A percentile compares a stretch with the other conserved stretches of the same genome.
phyloP scores from a whole-genome alignment of 1,140 invertebrate species.

The Catajapyx aquilonaris region DNA sequence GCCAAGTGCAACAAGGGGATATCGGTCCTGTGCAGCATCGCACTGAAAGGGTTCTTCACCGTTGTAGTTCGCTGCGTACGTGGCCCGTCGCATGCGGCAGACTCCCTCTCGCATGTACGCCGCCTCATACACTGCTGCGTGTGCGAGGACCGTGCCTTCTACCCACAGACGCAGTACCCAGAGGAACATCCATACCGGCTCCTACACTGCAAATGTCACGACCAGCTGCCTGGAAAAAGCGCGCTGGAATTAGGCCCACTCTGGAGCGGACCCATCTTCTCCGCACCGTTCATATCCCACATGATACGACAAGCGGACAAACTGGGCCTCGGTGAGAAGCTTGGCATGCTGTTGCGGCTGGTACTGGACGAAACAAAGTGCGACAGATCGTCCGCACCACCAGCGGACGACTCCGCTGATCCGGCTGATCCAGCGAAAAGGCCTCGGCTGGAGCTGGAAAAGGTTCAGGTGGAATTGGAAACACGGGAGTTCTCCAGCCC shows the following conservation, averaged over 20 bases:
- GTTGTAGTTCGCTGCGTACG: conserved; percentile 15
- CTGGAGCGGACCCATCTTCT: conserved; percentile 7
- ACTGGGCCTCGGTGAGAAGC: background rate
- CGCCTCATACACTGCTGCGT: conserved; percentile 19
- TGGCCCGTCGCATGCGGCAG: conserved; percentile 16
- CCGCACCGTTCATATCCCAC: conserved; percentile 1
- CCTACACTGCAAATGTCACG: conserved; percentile 5
- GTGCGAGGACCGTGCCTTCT: conserved; percentile 20
- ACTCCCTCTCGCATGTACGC: conserved; percentile 13
- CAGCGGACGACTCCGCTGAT: too few species aligned
- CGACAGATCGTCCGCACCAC: background rate
- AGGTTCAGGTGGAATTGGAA: background rate
- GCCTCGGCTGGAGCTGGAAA: background rate
- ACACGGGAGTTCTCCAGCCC: conserved; percentile 7
- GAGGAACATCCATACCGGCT: conserved; percentile 5
- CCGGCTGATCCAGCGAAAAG: too few species aligned
- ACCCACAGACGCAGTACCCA: conserved; percentile 14
- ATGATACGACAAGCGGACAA: conserved; percentile 3
- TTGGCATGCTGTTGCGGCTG: background rate
- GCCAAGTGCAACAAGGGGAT: conserved; percentile 20
- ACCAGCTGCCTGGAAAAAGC: conserved; percentile 5
- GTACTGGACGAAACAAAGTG: conserved; percentile 6
- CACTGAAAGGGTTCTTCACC: conserved; percentile 17
- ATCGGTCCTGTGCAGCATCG: conserved; percentile 15
- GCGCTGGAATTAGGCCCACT: conserved; percentile 6